These are phyloP conservation scores for Strigamia crassipes DNA, from an alignment of 2,888 invertebrate species.

Conservation along the genomic window DNA sequence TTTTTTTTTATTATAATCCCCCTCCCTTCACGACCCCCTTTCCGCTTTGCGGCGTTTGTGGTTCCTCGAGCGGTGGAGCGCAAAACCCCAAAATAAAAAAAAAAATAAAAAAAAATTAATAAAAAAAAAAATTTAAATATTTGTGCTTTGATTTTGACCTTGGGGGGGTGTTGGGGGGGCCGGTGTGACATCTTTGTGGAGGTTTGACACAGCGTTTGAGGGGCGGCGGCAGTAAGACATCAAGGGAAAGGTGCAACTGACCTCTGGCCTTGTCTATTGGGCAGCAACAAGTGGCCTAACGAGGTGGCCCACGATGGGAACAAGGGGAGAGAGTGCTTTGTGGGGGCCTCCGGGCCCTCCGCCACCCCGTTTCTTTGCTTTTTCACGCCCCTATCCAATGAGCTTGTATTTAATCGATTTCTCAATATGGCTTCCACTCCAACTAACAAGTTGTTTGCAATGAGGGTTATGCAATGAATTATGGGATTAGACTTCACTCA, in stretches of 20 bases:
- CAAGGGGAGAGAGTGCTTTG: background rate
- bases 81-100: background rate
- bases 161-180: background rate
- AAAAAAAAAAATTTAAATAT: background rate
- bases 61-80: background rate
- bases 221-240: background rate
- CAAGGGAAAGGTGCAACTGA: background rate
- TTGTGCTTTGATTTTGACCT: background rate
- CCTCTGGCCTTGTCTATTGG: background rate
- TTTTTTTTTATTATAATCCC: too few relatives aligned
- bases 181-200: background rate
- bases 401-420: background rate
- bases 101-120: background rate
- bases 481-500: background rate
- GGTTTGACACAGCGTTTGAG: background rate
- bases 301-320: background rate
- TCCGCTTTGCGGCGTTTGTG: background rate
- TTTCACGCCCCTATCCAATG: background rate
- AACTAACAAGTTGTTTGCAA: background rate
- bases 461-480: background rate
- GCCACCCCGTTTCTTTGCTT: background rate
- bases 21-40: background rate
- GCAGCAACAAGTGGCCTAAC: background rate
- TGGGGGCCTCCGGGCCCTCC: background rate
- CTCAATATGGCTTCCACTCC: background rate